These are phyloP conservation scores for Porites rus DNA, from an alignment of 92 coral and sea anemone genomes.

Conservation along the genomic window DNA sequence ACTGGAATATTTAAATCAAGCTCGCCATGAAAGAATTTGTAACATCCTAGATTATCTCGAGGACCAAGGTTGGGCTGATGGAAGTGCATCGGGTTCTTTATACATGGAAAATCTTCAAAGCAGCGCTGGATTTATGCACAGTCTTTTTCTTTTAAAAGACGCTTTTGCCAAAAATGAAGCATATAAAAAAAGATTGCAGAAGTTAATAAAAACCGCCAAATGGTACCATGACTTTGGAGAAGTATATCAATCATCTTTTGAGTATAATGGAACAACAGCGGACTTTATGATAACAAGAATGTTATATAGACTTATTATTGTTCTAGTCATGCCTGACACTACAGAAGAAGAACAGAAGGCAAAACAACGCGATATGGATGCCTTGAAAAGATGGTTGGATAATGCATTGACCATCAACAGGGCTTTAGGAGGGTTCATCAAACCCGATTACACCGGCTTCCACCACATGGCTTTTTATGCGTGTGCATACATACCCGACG, in stretches of 20 bases:
- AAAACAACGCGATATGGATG: conserved; percentile 63
- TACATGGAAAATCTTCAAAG: conserved; percentile 57
- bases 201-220: conserved; percentile 54
- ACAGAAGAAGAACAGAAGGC: conserved; percentile 42
- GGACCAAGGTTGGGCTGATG: conserved; percentile 80
- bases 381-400: conserved; percentile 71
- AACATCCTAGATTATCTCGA: conserved; percentile 14
- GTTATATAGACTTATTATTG: conserved; percentile 58
- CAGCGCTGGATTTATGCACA: conserved; percentile 69
- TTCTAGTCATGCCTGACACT: conserved; percentile 56
- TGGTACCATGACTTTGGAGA: conserved; percentile 85
- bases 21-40: conserved; percentile 17
- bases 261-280: conserved; percentile 78
- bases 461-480: conserved; percentile 80
- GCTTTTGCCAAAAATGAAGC: conserved; percentile 32
- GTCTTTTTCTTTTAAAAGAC: conserved; percentile 55
- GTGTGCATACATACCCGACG: conserved; percentile 68
- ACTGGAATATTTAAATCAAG: not conserved
- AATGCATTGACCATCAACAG: conserved; percentile 67
- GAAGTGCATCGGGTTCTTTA: conserved; percentile 73
- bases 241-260: conserved; percentile 66
- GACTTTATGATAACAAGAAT: conserved; percentile 77
- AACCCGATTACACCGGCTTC: conserved; percentile 81
- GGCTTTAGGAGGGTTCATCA: conserved; percentile 72
- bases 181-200: conserved; percentile 20